A percentile compares a stretch with the other conserved stretches of the same genome.
Evolutionary conservation across 2,797 vertebrate species (phyloP).

Genomic region (Chelon auratus): DNA sequence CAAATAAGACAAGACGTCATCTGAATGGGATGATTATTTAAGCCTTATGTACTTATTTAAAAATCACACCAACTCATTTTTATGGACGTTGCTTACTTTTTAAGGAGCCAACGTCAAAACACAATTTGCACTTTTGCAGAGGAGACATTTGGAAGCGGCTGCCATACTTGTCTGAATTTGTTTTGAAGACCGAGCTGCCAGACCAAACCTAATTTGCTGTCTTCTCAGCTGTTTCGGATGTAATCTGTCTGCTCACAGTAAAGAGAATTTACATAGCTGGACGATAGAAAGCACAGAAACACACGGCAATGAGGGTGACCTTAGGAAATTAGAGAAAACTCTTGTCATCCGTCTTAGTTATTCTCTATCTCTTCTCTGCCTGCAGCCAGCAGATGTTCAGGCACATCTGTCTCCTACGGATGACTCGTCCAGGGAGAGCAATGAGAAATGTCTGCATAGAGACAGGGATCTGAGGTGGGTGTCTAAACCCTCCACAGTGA

Average conservation of each 20-base stretch:
- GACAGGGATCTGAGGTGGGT: slow-evolving; percentile 48
- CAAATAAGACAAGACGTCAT: background rate
- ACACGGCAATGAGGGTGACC: slow-evolving; percentile 1
- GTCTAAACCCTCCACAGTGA: slow-evolving; percentile 20
- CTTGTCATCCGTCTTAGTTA: slow-evolving; percentile 29
- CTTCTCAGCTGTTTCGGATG: slow-evolving; percentile 7
- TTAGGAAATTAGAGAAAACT: slow-evolving; percentile 13
- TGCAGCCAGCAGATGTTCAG: slow-evolving; percentile 45
- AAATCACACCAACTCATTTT: slow-evolving; percentile 18
- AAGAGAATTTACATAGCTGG: background rate
- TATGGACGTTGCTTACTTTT: slow-evolving; percentile 18
- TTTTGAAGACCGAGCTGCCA: slow-evolving; percentile 15
- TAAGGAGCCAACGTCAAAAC: slow-evolving; percentile 38
- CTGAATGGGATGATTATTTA: slow-evolving; percentile 31
- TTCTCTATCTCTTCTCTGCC: slow-evolving; percentile 14
- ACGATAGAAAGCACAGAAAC: background rate
- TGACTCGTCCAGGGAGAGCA: slow-evolving; percentile 42
- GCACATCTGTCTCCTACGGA: slow-evolving; percentile 58
- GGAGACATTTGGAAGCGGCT: slow-evolving; percentile 12
- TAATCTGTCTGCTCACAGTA: background rate
- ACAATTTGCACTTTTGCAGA: slow-evolving; percentile 46
- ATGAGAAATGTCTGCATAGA: slow-evolving; percentile 40
- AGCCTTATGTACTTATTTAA: slow-evolving; percentile 16
- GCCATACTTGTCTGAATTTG: slow-evolving; percentile 17
- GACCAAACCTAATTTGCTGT: slow-evolving; percentile 33